Evolutionary conservation across 2,113 vertebrate species (phyloP).

Genomic region (Cyanoliseus patagonus): DNA sequence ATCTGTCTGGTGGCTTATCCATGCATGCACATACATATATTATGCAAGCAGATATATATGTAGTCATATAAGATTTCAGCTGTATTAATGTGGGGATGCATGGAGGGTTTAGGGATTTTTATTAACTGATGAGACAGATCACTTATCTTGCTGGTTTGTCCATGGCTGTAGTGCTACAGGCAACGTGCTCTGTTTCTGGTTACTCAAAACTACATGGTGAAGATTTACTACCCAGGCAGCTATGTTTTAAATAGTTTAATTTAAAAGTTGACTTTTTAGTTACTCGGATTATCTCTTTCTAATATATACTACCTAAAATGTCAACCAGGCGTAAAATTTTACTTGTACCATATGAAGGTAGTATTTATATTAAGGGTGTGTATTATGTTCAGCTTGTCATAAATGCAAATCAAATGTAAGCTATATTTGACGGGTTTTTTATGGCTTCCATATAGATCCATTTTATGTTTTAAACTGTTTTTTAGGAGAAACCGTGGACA

Average conservation of each 20-base stretch:
- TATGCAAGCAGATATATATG: background rate
- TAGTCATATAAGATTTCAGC: background rate
- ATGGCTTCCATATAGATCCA: background rate
- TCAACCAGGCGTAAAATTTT: background rate
- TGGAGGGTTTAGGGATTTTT: background rate
- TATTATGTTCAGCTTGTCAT: background rate
- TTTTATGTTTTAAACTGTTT: background rate
- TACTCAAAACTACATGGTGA: background rate
- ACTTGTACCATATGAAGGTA: accelerated
- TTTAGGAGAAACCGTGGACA: background rate
- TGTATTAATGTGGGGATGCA: background rate
- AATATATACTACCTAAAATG: background rate
- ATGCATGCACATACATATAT: background rate
- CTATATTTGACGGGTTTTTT: background rate
- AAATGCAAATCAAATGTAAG: background rate
- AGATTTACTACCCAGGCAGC: background rate
- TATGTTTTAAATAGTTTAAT: background rate
- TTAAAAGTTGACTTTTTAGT: background rate
- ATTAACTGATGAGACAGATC: background rate
- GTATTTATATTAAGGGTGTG: background rate
- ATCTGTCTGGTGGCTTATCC: background rate
- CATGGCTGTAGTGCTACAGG: background rate
- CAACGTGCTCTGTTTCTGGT: background rate
- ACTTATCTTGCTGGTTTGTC: background rate
- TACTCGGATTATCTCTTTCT: background rate